Conservation (phyloP, 2,797 vertebrate genomes). For the Momotus momota region DNA sequence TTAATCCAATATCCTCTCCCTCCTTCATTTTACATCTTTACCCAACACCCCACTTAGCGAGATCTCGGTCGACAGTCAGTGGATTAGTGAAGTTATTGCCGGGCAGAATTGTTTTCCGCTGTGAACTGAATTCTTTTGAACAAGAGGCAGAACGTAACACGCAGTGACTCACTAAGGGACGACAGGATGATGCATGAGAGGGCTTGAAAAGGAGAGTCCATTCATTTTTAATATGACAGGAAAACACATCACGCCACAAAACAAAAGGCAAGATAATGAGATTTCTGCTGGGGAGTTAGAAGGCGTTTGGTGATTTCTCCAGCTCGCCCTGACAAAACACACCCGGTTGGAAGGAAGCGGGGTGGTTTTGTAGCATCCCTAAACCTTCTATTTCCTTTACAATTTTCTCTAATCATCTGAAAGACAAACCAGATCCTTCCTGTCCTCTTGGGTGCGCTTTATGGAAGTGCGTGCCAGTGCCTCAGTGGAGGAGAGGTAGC, state of each 20-base stretch:
- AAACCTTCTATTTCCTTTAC: background rate
- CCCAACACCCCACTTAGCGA: conserved; percentile 10
- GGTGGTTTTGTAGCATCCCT: background rate
- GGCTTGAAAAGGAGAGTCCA: conserved; percentile 56
- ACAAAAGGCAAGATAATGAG: conserved; percentile 71
- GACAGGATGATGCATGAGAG: conserved; percentile 74
- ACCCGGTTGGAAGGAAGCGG: background rate
- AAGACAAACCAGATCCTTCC: background rate
- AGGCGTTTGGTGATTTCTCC: background rate
- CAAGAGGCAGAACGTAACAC: conserved; percentile 44
- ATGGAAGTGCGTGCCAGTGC: background rate
- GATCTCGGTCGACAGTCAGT: conserved; percentile 58
- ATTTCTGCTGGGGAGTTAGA: conserved; percentile 40
- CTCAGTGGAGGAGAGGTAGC: background rate
- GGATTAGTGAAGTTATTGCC: conserved; percentile 58
- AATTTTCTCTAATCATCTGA: background rate
- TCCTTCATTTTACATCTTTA: conserved; percentile 50
- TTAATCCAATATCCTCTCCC: conserved; percentile 56
- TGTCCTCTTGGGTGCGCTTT: background rate
- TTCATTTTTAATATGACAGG: conserved; percentile 76
- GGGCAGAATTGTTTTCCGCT: conserved; percentile 59
- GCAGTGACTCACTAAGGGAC: conserved; percentile 57
- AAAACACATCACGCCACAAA: conserved; percentile 66
- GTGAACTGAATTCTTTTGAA: conserved; percentile 55
- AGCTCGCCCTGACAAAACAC: background rate